Evolutionary conservation across 2,888 invertebrate species (phyloP).

Genomic region (Dryobota labecula): DNA sequence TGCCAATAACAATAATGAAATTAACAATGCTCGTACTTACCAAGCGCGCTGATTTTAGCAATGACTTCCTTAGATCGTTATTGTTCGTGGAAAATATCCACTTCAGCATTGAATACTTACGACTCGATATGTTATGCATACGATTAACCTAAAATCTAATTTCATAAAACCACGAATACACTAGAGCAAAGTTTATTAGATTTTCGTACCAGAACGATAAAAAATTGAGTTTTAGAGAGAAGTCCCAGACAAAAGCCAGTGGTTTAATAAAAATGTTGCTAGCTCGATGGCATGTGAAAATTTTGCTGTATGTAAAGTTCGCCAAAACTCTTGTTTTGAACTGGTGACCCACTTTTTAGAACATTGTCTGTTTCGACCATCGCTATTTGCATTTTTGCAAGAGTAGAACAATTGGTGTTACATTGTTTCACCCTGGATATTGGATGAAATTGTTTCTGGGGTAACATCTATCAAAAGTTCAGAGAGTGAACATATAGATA

Average conservation of each 20-base stretch:
- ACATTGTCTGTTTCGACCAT: slow-evolving; percentile 50
- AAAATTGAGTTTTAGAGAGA: slow-evolving; percentile 71
- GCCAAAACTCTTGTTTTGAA: slow-evolving; percentile 43
- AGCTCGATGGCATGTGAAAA: slow-evolving; percentile 50
- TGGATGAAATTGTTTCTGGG: slow-evolving; percentile 27
- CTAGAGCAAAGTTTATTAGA: slow-evolving; percentile 72
- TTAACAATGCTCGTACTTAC: slow-evolving; percentile 12
- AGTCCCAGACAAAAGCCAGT: slow-evolving; percentile 61
- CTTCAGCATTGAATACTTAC: slow-evolving; percentile 33
- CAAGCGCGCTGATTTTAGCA: slow-evolving; percentile 32
- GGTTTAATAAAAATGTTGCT: slow-evolving; percentile 77
- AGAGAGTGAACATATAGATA: background rate
- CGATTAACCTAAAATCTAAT: slow-evolving; percentile 51
- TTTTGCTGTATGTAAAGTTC: slow-evolving; percentile 53
- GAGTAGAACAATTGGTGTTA: slow-evolving; percentile 39
- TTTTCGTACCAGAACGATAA: slow-evolving; percentile 50
- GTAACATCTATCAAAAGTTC: slow-evolving; percentile 13
- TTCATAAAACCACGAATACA: slow-evolving; percentile 26
- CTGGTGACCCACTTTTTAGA: slow-evolving; percentile 57
- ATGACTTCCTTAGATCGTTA: slow-evolving; percentile 14
- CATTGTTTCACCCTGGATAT: slow-evolving; percentile 34
- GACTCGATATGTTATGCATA: slow-evolving; percentile 38
- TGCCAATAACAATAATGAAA: slow-evolving; percentile 26
- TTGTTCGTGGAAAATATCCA: slow-evolving; percentile 23
- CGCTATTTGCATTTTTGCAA: slow-evolving; percentile 43